Evolutionary conservation across 2,113 vertebrate genomes (phyloP).

Genomic region (Carassius auratus): DNA sequence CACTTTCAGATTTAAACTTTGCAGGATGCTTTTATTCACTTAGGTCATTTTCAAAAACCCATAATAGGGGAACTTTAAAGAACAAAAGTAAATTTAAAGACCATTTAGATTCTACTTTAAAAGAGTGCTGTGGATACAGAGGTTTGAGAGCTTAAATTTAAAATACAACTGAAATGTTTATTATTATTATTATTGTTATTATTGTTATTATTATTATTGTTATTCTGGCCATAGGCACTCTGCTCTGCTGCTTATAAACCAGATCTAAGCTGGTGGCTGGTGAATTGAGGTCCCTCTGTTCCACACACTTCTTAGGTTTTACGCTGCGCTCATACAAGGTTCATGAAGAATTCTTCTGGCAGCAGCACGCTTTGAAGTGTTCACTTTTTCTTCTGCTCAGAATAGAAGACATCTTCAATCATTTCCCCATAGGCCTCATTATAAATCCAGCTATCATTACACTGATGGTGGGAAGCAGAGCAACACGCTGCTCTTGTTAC

Average conservation of each 20-base stretch:
- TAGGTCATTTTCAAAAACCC: too few relatives aligned
- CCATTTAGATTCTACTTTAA: not conserved
- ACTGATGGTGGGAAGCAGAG: conserved; percentile 14
- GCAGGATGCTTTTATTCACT: too few relatives aligned
- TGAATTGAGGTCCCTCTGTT: conserved; percentile 1
- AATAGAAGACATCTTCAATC: conserved; percentile 37
- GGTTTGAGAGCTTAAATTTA: not conserved
- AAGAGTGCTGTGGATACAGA: not conserved
- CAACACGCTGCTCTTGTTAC: conserved; percentile 41
- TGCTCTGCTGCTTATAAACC: not conserved
- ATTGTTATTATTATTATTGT: too few relatives aligned
- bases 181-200: not conserved
- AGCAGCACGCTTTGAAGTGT: conserved; percentile 40
- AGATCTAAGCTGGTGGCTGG: not conserved
- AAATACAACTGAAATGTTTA: not conserved
- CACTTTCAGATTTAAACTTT: too few relatives aligned
- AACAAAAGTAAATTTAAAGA: not conserved
- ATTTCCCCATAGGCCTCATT: conserved; percentile 37
- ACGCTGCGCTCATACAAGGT: not conserved
- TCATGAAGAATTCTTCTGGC: conserved; percentile 26
- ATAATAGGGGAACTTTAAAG: not conserved
- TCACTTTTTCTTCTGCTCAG: conserved; percentile 41
- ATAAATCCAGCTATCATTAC: conserved; percentile 45
- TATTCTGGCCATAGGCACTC: not conserved
- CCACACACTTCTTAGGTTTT: conserved; percentile 15